Percentiles rank a stretch among this genome's conserved stretches.
phyloP scores from a whole-genome alignment of 2,888 invertebrate genomes.

The Branchellion lobata region DNA sequence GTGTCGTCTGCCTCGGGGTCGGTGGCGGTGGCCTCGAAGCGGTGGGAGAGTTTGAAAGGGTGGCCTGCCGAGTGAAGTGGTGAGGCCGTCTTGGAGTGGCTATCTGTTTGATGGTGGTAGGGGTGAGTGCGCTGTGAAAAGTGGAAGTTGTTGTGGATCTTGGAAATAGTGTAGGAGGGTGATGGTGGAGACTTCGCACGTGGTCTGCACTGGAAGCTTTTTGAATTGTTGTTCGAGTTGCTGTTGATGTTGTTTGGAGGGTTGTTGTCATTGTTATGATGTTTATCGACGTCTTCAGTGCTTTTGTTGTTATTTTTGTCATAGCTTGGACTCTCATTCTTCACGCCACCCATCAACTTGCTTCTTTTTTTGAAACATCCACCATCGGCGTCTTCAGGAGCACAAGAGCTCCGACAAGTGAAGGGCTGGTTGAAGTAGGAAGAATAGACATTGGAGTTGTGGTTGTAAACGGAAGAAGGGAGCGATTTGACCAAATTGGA shows the following conservation, averaged over 20 bases:
- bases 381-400: not conserved
- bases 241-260: not conserved
- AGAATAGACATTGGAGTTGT: not conserved
- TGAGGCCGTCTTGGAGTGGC: not conserved
- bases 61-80: not conserved
- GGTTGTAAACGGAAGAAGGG: not conserved
- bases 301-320: no score
- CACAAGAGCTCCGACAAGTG: not conserved
- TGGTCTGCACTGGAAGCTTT: not conserved
- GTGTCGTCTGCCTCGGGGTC: not conserved
- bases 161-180: constrained; percentile 21
- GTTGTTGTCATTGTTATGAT: not conserved
- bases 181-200: constrained; percentile 8
- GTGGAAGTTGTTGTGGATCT: constrained; percentile 26
- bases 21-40: not conserved
- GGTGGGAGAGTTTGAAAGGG: not conserved
- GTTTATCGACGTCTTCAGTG: not conserved
- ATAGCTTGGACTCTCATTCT: no score
- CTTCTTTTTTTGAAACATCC: not conserved
- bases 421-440: not conserved
- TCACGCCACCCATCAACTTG: not conserved
- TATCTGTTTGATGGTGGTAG: not conserved
- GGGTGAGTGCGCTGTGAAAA: not conserved
- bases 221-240: not conserved
- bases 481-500: not conserved